Base-by-base conservation (phyloP, 2,797 vertebrate genomes). In the Enteromius argenteus region DNA sequence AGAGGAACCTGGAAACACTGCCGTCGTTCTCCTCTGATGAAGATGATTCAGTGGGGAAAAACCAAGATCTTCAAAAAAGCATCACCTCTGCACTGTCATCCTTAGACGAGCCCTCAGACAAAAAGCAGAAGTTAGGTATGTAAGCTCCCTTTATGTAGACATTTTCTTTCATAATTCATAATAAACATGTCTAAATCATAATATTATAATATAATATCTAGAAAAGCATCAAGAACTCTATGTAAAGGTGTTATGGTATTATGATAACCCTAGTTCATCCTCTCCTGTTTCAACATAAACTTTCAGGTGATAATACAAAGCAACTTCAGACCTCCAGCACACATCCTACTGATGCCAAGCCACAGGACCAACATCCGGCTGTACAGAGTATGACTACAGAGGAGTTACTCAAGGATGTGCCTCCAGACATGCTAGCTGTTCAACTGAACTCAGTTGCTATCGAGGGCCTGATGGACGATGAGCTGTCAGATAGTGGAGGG, bases 11-110 rank as follows among this genome's bases (percentile, higher is more conserved):
- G 86, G 97, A 99, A 93, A 94, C 97, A 0, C 92, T 98, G 89
- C 97, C 98, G 35, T 96, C 97, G 0, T 99, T 99, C 94, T 98
- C 98, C 88, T 99, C 97, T 1, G 98, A 99, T 83, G 98, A 99
- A 86, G 98, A 99, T 72, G 98, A 99, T 91, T 96, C 96, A 80
- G 96, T 96, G 49, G 95, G 95, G 17, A 96, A 95, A 90, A 97
- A 97, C 92, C 96, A 97, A 8, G 98, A 98, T 84, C 93, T 97
- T 90, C 96, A 96, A 90, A 99, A 99, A 94, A 97, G 96, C 89
- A 95, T 97, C 88, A 96, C 95, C 84, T 96, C 97, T 78, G 96
- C 96, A 0, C 94, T 99, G 77, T 96, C 96, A 51, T 94, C 96
- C 84, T 92, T 96, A 90, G 97, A 98, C 88, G 95, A 98, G 87